phyloP scores from a whole-genome alignment of 1,140 invertebrate genomes.

The Diuraphis noxia region DNA sequence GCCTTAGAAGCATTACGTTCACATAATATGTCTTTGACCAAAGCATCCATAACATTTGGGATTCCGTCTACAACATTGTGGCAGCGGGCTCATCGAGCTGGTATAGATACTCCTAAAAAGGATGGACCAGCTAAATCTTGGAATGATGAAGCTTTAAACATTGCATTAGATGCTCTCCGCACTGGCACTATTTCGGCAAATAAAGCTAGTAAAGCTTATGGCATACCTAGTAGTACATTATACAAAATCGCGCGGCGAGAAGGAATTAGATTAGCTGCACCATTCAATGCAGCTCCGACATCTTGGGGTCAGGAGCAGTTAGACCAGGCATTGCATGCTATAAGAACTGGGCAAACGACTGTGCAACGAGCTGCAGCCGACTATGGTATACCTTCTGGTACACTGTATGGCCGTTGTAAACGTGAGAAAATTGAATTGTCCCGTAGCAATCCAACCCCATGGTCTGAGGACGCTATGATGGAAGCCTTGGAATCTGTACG shows the following conservation, averaged over 20 bases:
- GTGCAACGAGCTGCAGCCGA: conserved; percentile 82
- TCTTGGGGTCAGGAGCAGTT: conserved; percentile 83
- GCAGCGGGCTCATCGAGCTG: conserved; percentile 82
- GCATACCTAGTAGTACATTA: conserved; percentile 83
- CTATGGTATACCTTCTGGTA: conserved; percentile 82
- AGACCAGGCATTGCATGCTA: conserved; percentile 79
- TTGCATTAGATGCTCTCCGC: conserved; percentile 76
- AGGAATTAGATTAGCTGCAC: conserved; percentile 81
- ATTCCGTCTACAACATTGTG: conserved; percentile 88
- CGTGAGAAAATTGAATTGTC: conserved; percentile 85
- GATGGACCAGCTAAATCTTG: conserved; percentile 83
- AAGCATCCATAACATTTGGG: conserved; percentile 80
- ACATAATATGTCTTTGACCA: conserved; percentile 84
- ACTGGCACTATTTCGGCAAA: conserved; percentile 84
- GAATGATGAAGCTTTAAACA: conserved; percentile 81
- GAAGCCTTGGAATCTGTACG: conserved; percentile 83
- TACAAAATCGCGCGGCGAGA: conserved; percentile 88
- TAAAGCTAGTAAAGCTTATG: conserved; percentile 88
- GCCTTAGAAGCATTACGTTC: conserved; percentile 81
- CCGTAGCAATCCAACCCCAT: conserved; percentile 81
- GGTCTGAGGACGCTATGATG: conserved; percentile 87
- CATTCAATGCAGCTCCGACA: conserved; percentile 88
- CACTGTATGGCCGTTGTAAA: conserved; percentile 83
- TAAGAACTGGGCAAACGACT: conserved; percentile 78
- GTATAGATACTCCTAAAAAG: conserved; percentile 88